A percentile compares a stretch with the other conserved stretches of the same genome.
phyloP scores from a whole-genome alignment of 2,113 vertebrate genomes.

The Urocitellus parryii region DNA sequence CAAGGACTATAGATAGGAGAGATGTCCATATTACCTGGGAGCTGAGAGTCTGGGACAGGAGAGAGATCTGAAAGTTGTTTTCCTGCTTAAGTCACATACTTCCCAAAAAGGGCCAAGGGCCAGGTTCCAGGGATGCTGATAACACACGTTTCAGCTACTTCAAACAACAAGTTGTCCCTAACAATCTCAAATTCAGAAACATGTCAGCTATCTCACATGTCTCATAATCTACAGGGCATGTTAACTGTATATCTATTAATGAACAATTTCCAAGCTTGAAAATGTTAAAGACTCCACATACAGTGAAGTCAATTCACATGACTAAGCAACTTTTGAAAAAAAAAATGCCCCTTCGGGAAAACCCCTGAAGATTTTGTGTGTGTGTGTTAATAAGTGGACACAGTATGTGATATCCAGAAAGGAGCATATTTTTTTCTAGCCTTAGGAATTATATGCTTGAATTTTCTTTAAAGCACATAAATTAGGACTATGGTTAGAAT shows the following conservation, averaged over 20 bases:
- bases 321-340: not conserved
- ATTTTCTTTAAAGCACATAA: slow-evolving; percentile 26
- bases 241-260: slow-evolving; percentile 5
- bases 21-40: not conserved
- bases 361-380: not conserved
- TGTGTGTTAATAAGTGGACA: too few species aligned
- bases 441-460: not conserved
- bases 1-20: not conserved
- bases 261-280: not conserved
- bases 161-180: not conserved
- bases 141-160: not conserved
- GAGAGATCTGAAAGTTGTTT: not conserved
- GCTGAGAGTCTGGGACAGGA: not conserved
- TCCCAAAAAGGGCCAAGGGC: not conserved
- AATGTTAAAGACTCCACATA: not conserved
- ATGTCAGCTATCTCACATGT: not conserved
- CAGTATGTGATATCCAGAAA: not conserved
- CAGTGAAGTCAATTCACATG: not conserved
- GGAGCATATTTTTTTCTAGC: not conserved
- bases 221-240: not conserved
- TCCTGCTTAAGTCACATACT: not conserved
- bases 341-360: not conserved
- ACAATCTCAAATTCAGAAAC: not conserved
- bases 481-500: slow-evolving; percentile 28
- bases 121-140: not conserved